Evolutionary conservation across 37 sponge, comb jelly and placozoan genomes (phyloP).

Genomic region (Cladorhizidae sp.): DNA sequence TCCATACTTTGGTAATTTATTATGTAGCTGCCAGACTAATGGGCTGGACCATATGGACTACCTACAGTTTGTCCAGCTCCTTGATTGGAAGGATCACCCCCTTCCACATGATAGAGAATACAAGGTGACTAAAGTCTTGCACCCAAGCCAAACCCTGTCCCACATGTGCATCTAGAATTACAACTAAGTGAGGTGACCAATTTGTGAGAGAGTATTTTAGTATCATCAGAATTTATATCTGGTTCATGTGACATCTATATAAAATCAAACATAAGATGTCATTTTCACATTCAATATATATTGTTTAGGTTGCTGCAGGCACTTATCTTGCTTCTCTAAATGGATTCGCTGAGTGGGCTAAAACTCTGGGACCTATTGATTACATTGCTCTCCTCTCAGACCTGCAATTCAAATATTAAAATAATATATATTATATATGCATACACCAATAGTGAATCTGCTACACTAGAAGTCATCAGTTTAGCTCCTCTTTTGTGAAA

Average conservation of each 20-base stretch:
- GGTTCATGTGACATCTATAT: too few species aligned
- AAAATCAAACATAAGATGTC: too few species aligned
- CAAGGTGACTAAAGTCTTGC: constrained; percentile 13
- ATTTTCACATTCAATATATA: not conserved
- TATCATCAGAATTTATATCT: not conserved
- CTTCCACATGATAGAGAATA: constrained; percentile 5
- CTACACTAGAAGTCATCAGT: too few species aligned
- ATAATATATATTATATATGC: not conserved
- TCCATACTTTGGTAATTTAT: too few species aligned
- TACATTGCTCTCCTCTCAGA: constrained; percentile 18
- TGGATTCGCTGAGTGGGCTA: constrained; percentile 10
- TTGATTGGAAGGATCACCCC: constrained; percentile 77
- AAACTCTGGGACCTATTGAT: constrained; percentile 16
- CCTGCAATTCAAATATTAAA: not conserved
- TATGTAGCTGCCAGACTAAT: constrained; percentile 63
- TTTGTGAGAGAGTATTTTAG: not conserved
- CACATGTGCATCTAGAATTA: not conserved
- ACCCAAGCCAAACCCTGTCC: not conserved
- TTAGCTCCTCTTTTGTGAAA: too few species aligned
- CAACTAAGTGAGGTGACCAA: too few species aligned
- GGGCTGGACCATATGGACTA: constrained; percentile 47
- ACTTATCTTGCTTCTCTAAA: not conserved
- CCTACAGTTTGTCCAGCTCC: constrained; percentile 56
- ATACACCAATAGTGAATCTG: not conserved
- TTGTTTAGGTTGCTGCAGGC: constrained; percentile 28